Evolutionary conservation across 2,113 vertebrate genomes (phyloP), one percentile per base, ranked within the genome.

Genomic region (Triplophysa tibetana): DNA sequence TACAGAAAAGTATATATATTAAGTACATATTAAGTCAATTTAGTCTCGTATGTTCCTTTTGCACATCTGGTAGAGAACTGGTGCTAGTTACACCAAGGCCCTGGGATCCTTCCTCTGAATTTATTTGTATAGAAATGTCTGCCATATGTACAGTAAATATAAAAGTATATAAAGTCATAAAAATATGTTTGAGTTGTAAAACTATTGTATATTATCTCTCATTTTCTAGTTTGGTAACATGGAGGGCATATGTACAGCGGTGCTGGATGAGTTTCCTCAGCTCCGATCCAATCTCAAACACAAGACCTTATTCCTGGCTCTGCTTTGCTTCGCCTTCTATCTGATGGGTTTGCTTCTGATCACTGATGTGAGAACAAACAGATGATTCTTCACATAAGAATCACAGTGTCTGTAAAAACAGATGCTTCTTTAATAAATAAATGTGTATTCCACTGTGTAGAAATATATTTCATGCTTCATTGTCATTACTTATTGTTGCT

Each of bases 141-240:
- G 65, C 41, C 64, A 66, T 41, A 21, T 14, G n/a, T 33, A 38
- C 33, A 38, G 33, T 38, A 8, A 38, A 38, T 38, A 38, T 38
- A 29, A 41, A 19, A 14, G 16, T 19, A n/a, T 8, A 41, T 38
- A 17, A 54, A 19, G 68, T 17, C 16, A 70, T 26, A 54, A 8
- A n/a, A 9, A 24, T n/a, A 16, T 33, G 8, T 14, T 70, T n/a
- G 24, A 54, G 24, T 52, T 70, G 48, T 45, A 45, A 38, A 38
- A n/a, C n/a, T n/a, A n/a, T n/a, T n/a, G n/a, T n/a, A n/a, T 9
- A 9, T 58, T 74, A 14, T 17, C 41, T 77, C 5, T 43, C 48
- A 1, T 74, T 6, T 80, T 52, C 62, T 87, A 95, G 94, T 95
- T 95, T 86, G 94, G 94, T n/a, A 95, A 94, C 89, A 93, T 95